Base-by-base conservation (phyloP, 2,888 invertebrate species). In the Cerastoderma edule region DNA sequence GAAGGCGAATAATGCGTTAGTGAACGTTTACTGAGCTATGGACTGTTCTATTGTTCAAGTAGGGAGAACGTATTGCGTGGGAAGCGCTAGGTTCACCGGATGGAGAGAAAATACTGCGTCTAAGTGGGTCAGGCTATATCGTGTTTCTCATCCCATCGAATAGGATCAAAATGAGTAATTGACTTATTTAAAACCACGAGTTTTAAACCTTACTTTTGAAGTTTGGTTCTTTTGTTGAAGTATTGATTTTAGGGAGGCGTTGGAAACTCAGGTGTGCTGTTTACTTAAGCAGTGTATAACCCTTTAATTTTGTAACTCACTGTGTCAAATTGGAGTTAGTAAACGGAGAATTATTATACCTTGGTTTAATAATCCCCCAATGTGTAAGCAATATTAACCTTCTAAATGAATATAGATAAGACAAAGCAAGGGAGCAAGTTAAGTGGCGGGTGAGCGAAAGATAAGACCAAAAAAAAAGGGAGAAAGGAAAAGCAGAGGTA, bases 21-120 rank as follows among this genome's bases (percentile, higher is more conserved):
- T 71, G 82, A 81, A 78, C 84, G 83, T 79, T 84, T 82, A 84
- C 80, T 73, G n/a, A n/a, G 77, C 75, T 72, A 48, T 67, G 84
- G 86, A 64, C 78, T 64, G 78, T 74, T 84, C 85, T 75, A 86
- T 75, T 79, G 39, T 50, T 53, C 39, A 50, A 56, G 35, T 27
- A 68, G 78, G 83, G 67, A 71, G 68, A 60, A 66, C 69, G 56
- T 22, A 50, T 64, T 70, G 77, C 80, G 80, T 81, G 80, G 78
- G 80, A 81, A 81, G 77, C 22, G 48, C 54, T 30, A 56, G 27
- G 63, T 60, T 27, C 60, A 60, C 60, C 60, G 60, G 60, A 60
- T 60, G 67, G 63, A 68, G 65, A 67, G 70, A 69, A 66, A 65
- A 69, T 54, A 48, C 67, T 53, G 33, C 50, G 50, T 24, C 44